These are phyloP conservation scores for Echinarachnius parma DNA, from an alignment of 53 echinoderm and acorn worm genomes.

Conservation along the genomic window DNA sequence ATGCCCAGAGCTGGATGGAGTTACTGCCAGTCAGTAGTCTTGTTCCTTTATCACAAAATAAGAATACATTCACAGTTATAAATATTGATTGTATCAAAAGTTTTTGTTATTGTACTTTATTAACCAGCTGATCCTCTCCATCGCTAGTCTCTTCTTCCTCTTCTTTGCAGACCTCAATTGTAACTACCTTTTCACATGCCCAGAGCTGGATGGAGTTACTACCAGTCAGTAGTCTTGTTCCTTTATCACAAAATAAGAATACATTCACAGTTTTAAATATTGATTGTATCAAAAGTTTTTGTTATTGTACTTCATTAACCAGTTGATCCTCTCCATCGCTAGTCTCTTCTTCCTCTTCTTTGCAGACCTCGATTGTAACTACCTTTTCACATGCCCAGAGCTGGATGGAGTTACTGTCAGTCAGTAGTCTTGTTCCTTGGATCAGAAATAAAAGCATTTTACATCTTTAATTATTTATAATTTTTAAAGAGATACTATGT, in stretches of 20 bases:
- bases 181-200: slow-evolving; percentile 59
- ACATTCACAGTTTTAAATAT: too few relatives aligned
- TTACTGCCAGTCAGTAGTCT: slow-evolving; percentile 89
- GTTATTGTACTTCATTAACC: too few relatives aligned
- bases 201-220: slow-evolving; percentile 98
- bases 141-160: slow-evolving; percentile 35
- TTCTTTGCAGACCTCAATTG: slow-evolving; percentile 25
- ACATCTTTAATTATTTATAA: too few relatives aligned
- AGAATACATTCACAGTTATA: too few relatives aligned
- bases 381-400: slow-evolving; percentile 77
- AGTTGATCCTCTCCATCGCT: not conserved
- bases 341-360: slow-evolving; percentile 39
- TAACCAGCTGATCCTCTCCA: too few relatives aligned
- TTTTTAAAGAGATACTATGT: too few relatives aligned
- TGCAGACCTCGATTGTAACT: slow-evolving; percentile 27
- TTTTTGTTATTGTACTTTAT: too few relatives aligned
- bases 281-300: too few relatives aligned
- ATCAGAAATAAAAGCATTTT: too few relatives aligned
- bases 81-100: too few relatives aligned
- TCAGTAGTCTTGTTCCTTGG: slow-evolving; percentile 84
- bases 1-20: slow-evolving; percentile 97
- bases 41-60: slow-evolving; percentile 75
- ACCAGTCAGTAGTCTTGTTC: slow-evolving; percentile 79
- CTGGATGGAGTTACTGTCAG: slow-evolving; percentile 96
- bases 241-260: slow-evolving; percentile 29